Base-by-base conservation (phyloP, 2,797 vertebrate species). In the Gymnoscopelus microlampas region DNA sequence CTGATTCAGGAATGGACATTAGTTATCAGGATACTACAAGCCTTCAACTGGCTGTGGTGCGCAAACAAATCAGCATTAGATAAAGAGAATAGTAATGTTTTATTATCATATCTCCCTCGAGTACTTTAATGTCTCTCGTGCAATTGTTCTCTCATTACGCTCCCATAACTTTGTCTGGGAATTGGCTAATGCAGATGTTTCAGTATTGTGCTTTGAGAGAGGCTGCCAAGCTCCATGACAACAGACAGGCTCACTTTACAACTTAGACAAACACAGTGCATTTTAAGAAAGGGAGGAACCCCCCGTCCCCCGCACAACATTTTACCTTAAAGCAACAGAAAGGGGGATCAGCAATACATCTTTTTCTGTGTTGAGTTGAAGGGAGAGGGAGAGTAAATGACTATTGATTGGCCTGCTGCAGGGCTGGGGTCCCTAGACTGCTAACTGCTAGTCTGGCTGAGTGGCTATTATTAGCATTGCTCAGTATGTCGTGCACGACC, bases 391-490 rank as follows among this genome's bases (percentile, higher is more conserved):
- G 87, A 90, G 88, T 92, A 94, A 93, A 93, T 93, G 88, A 92
- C 89, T 93, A 94, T 94, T 77, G 93, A 94, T 94, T 90, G 90
- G 84, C 66, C 79, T 78, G 86, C 87, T 55, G 35, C 82, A 81
- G 90, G 83, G 80, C 84, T 81, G 74, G 87, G 86, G 87, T 91
- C 81, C 68, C 32, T 57, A 80, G 86, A 86, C 82, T 71, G 80
- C 88, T 91, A 92, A 93, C 91, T 90, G 88, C 89, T 89, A 86
- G 89, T 91, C 86, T 90, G 86, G 78, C 89, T 85, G 87, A 89
- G 86, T 77, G 83, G 89, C 90, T 93, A 92, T 93, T 92, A 93
- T 94, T 93, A 93, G 89, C 87, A 81, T 85, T 80, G 87, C 88
- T 89, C 83, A 71, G 85, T 81, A 86, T 87, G 89, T 91, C 74